These are phyloP conservation scores for Dicyrtoma fusca DNA, from an alignment of 2,888 invertebrate species.

Conservation along the genomic window DNA sequence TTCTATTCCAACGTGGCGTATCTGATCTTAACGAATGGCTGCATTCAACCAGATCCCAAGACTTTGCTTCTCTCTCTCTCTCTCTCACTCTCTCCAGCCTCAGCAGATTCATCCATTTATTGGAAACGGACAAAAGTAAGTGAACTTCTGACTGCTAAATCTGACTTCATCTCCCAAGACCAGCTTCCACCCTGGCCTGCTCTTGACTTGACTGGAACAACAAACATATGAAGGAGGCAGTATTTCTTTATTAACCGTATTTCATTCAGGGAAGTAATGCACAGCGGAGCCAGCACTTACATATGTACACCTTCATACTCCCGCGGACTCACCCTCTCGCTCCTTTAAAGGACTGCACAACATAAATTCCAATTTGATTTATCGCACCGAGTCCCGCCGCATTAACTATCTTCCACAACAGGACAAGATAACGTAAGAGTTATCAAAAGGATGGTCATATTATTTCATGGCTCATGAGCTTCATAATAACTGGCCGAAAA, in stretches of 20 bases:
- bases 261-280: too few relatives aligned
- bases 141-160: background rate
- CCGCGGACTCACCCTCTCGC: too few relatives aligned
- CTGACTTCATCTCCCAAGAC: too few relatives aligned
- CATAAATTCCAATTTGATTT: slow-evolving; percentile 16
- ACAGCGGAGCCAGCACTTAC: too few relatives aligned
- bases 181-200: background rate
- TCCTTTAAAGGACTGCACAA: slow-evolving; percentile 1
- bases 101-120: background rate
- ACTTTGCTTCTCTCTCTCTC: background rate
- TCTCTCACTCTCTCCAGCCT: background rate
- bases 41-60: slow-evolving; percentile 4
- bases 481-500: background rate
- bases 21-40: slow-evolving; percentile 2
- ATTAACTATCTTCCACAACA: background rate
- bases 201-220: background rate
- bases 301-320: too few relatives aligned
- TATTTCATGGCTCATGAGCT: background rate
- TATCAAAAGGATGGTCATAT: background rate
- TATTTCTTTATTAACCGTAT: too few relatives aligned
- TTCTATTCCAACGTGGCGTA: slow-evolving; percentile 9
- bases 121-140: background rate
- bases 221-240: too few relatives aligned
- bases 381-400: background rate
- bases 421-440: background rate